Base-by-base conservation (phyloP, 1,140 invertebrate genomes). In the Diprion similis region DNA sequence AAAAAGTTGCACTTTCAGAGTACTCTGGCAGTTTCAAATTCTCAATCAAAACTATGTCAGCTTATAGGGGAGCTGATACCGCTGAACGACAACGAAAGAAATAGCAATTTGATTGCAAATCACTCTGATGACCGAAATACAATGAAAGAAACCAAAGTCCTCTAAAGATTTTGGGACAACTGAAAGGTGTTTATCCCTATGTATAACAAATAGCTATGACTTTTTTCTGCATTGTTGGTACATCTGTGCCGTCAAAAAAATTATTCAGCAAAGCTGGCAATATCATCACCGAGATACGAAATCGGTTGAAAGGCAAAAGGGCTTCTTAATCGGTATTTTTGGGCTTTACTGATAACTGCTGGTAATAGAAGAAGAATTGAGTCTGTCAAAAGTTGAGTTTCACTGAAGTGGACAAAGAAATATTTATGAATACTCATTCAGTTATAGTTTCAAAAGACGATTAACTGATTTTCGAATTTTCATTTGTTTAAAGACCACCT, bases 191-290 rank as follows among this genome's bases (percentile, higher is more conserved):
- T 45, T 82, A 78, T 73, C 79, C 79, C n/a, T 48, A 46, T 17
- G 59, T 82, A 13, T 77, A 75, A n/a, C 72, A 75, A 71, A 18
- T 79, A 8, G 77, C 79, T 0, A 64, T 72, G 47, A 67, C 76
- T 70, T 73, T 72, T 67, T 68, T 80, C 48, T 15, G 74, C 15
- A 64, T 75, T 17, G 73, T 82, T 37, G 80, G 76, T 13, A 82
- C 79, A n/a, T 81, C 81, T 13, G 81, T 82, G 0, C 80, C 82
- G 0, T 78, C 75, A 13, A 78, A 83, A 75, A 71, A 78, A 19
- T 66, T 79, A 13, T 80, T 80, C 70, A 79, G 76, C 4, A 79
- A 79, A 48, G 66, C 78, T 74, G 76, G 70, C 15, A 64, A 71
- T 71, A 64, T 71, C 18, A 24, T 71, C 45, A 71, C 48, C 70